A percentile compares a stretch with the other conserved stretches of the same genome.
Evolutionary conservation across 2,113 vertebrate species (phyloP).

Genomic region (Varanus komodoensis): DNA sequence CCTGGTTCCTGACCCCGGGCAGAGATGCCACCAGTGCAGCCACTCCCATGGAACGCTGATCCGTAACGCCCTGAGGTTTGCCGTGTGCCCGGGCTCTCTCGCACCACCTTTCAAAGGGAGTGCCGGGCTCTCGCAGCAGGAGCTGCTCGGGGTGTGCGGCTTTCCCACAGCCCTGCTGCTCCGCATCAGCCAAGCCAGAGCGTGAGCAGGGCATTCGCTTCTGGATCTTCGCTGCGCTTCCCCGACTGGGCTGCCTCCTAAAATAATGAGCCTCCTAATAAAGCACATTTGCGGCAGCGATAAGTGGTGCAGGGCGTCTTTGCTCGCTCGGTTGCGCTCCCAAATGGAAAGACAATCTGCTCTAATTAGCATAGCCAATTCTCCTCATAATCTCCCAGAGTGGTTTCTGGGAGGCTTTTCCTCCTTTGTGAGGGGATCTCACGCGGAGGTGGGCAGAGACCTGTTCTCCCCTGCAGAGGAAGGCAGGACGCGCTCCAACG

Average conservation of each 20-base stretch:
- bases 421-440: neutral
- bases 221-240: neutral
- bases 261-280: no score
- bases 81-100: neutral
- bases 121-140: neutral
- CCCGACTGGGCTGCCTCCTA: neutral
- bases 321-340: neutral
- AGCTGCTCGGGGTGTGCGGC: no score
- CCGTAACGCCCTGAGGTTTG: no score
- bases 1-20: neutral
- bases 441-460: no score
- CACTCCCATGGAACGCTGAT: no score
- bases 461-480: no score
- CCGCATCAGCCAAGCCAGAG: neutral
- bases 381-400: neutral
- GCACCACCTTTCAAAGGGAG: neutral
- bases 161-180: neutral
- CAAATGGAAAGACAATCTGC: neutral
- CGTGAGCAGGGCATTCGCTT: neutral
- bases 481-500: no score
- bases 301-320: neutral
- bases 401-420: neutral
- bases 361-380: slow-evolving; percentile 2
- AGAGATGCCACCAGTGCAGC: neutral
- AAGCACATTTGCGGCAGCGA: neutral